These are phyloP conservation scores for Scolopax mira DNA, from an alignment of 2,113 vertebrate genomes.

Conservation along the genomic window DNA sequence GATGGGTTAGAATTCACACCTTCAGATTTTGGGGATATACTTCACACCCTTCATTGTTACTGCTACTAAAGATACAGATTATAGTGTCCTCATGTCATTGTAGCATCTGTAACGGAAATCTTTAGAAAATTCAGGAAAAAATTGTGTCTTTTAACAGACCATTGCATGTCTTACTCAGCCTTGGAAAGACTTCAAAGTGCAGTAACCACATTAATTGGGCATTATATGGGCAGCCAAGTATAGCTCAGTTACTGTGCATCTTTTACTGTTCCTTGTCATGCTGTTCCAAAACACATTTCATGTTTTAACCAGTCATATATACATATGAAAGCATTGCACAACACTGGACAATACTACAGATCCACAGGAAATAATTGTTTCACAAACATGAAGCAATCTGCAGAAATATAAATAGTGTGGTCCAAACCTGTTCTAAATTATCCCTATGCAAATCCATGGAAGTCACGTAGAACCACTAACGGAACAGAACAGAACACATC, in stretches of 20 bases:
- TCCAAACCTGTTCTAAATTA: constrained; percentile 47
- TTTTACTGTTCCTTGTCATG: constrained; percentile 20
- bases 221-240: background rate
- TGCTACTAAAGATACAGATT: constrained; percentile 28
- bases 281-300: constrained; percentile 23
- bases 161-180: background rate
- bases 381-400: constrained; percentile 40
- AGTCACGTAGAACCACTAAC: background rate
- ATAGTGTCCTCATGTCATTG: constrained; percentile 24
- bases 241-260: background rate
- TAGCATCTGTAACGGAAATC: background rate
- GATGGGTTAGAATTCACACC: constrained; percentile 47
- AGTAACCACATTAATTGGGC: constrained; percentile 23
- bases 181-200: constrained; percentile 31
- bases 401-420: background rate
- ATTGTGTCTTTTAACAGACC: background rate
- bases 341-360: constrained; percentile 43
- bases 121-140: background rate
- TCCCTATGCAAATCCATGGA: background rate
- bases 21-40: constrained; percentile 52
- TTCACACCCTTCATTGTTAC: constrained; percentile 54
- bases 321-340: constrained; percentile 25
- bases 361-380: constrained; percentile 18
- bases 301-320: constrained; percentile 20
- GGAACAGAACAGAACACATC: background rate